Percentiles rank a stretch among this genome's conserved stretches.
Evolutionary conservation across 2,113 vertebrate genomes (phyloP).

Genomic region (Eretmochelys imbricata): DNA sequence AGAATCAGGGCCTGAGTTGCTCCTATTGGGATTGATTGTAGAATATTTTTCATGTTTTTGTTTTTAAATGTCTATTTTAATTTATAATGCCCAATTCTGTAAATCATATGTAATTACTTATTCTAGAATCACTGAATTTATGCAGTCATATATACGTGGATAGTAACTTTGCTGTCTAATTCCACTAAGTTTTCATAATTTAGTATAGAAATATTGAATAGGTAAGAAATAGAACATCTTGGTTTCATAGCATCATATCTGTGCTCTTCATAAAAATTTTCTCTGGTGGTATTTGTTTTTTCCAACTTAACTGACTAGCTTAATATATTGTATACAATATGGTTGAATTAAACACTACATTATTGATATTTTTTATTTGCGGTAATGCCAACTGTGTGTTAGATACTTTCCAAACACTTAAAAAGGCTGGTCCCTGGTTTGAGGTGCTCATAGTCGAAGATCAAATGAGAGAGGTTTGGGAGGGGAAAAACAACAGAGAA

Average conservation of each 20-base stretch:
- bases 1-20: background rate
- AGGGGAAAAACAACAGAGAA: background rate
- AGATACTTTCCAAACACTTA: background rate
- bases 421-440: background rate
- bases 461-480: background rate
- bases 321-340: background rate
- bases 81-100: background rate
- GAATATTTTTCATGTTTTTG: background rate
- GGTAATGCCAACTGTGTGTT: background rate
- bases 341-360: background rate
- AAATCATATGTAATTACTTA: background rate
- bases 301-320: background rate
- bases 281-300: background rate
- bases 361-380: background rate
- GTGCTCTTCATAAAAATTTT: rapidly evolving
- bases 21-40: background rate
- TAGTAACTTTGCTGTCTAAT: background rate
- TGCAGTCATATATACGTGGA: background rate
- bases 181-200: background rate
- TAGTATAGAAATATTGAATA: background rate
- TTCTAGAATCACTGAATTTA: background rate
- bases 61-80: background rate
- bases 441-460: background rate
- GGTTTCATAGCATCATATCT: background rate
- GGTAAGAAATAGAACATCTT: background rate